A percentile compares a stretch with the other conserved stretches of the same genome.
Evolutionary conservation across 2,113 vertebrate species (phyloP).

Genomic region (Phyllostomus discolor): DNA sequence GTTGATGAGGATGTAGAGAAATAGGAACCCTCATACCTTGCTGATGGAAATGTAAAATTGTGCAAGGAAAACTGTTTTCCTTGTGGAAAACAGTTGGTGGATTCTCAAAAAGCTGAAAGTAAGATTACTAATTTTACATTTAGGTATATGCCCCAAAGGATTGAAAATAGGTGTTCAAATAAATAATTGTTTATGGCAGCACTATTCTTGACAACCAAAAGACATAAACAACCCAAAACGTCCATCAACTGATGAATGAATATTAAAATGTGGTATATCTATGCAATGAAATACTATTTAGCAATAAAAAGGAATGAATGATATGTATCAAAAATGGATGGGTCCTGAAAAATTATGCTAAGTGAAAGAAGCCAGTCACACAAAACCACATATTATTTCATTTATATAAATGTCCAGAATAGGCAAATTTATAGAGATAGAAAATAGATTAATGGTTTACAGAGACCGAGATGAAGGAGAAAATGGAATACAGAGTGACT

Average conservation of each 20-base stretch:
- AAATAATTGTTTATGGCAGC: neutral
- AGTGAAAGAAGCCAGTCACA: neutral
- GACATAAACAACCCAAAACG: neutral
- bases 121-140: neutral
- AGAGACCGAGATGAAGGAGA: neutral
- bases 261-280: neutral
- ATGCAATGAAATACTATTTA: neutral
- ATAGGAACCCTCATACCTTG: neutral
- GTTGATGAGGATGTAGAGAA: neutral
- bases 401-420: neutral
- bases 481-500: neutral
- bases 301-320: neutral
- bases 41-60: neutral
- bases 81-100: neutral
- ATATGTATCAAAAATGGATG: neutral
- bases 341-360: neutral
- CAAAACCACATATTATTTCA: neutral
- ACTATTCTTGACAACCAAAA: neutral
- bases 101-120: neutral
- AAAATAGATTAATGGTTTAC: neutral
- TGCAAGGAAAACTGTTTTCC: neutral
- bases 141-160: neutral
- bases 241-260: neutral
- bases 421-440: neutral
- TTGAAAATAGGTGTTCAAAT: neutral